phyloP scores from a whole-genome alignment of 2,888 invertebrate genomes.

The Drosophila hawaiiensis region DNA sequence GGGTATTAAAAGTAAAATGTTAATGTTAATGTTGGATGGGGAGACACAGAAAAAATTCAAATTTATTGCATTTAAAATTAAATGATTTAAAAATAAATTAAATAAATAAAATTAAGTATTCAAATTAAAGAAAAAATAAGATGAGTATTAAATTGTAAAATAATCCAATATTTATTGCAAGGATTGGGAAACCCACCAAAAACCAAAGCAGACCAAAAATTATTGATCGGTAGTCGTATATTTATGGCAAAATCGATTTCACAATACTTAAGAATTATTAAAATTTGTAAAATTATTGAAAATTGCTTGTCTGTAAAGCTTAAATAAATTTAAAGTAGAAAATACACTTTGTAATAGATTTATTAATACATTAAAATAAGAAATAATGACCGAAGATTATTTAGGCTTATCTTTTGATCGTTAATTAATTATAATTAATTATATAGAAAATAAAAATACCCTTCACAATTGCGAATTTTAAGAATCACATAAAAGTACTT shows the following conservation, averaged over 20 bases:
- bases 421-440: not conserved
- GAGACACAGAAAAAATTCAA: not conserved
- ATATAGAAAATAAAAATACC: not conserved
- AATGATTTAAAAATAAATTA: not conserved
- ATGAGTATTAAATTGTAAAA: too few species aligned
- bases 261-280: not conserved
- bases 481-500: not conserved
- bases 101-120: not conserved
- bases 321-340: not conserved
- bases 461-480: not conserved
- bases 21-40: not conserved
- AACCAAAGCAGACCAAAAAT: not conserved
- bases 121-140: not conserved
- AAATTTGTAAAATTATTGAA: not conserved
- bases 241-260: not conserved
- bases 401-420: not conserved
- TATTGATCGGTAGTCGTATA: not conserved
- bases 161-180: not conserved
- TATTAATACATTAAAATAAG: not conserved
- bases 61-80: not conserved
- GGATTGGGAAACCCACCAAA: not conserved
- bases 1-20: not conserved
- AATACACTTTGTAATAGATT: not conserved
- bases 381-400: not conserved
- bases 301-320: not conserved